Evolutionary conservation across 2,797 vertebrate genomes (phyloP).

Genomic region (Thunnus albacares): DNA sequence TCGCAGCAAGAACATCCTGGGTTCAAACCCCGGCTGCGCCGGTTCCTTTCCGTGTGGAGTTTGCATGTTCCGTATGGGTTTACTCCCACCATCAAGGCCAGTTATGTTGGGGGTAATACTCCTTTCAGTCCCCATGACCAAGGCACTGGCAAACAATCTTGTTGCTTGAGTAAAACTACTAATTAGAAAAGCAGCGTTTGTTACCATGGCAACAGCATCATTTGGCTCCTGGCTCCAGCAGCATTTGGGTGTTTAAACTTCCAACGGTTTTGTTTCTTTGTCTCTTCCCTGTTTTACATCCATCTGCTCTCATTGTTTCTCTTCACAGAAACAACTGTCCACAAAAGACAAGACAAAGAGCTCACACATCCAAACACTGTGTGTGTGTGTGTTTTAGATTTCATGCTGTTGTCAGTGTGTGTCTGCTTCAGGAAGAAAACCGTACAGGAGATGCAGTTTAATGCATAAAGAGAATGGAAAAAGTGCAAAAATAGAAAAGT

Average conservation of each 20-base stretch:
- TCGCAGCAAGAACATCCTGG: too few relatives aligned
- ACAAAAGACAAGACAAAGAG: not conserved
- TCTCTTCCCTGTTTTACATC: slow-evolving; percentile 30
- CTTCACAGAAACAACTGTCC: slow-evolving; percentile 18
- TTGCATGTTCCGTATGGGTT: too few relatives aligned
- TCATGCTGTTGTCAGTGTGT: not conserved
- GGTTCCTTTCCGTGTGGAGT: too few relatives aligned
- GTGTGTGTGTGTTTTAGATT: not conserved
- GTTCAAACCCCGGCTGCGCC: too few relatives aligned
- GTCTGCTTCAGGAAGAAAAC: not conserved
- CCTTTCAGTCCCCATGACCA: too few relatives aligned
- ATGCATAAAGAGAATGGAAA: slow-evolving; percentile 4
- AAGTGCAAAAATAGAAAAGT: not conserved
- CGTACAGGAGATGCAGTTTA: not conserved
- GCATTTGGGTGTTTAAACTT: slow-evolving; percentile 33
- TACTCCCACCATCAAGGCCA: too few relatives aligned
- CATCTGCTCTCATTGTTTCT: slow-evolving; percentile 34
- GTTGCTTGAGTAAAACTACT: slow-evolving; percentile 11
- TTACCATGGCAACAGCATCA: slow-evolving; percentile 35
- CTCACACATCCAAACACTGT: not conserved
- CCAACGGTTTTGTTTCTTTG: slow-evolving; percentile 38
- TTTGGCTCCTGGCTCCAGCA: slow-evolving; percentile 32
- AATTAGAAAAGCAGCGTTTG: slow-evolving; percentile 32
- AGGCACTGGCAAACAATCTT: not conserved
- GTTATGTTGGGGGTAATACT: too few relatives aligned